Conservation (phyloP, 1,140 invertebrate genomes). For the Paracyclopina nana region DNA sequence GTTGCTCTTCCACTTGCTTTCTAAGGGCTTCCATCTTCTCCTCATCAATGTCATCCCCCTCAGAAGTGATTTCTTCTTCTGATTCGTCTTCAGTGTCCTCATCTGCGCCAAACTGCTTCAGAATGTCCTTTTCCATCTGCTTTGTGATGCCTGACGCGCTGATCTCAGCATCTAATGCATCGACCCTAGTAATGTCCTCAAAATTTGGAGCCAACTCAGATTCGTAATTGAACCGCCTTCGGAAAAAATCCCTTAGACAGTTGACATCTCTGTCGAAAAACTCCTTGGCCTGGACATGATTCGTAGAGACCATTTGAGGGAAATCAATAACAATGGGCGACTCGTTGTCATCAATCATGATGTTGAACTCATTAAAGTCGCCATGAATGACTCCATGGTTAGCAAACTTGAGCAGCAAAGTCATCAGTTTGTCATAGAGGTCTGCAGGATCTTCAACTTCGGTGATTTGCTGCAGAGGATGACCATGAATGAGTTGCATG, state of each 20-base stretch:
- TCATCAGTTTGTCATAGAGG: constrained; percentile 88
- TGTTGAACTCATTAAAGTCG: constrained; percentile 98
- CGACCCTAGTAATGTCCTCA: constrained; percentile 40
- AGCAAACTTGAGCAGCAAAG: constrained; percentile 69
- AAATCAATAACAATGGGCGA: constrained; percentile 89
- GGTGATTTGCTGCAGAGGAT: constrained; percentile 29
- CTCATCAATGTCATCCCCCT: constrained; percentile 22
- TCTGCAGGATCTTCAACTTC: constrained; percentile 20
- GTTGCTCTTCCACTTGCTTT: constrained; percentile 20
- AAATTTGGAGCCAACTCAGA: constrained; percentile 70
- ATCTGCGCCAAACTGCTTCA: constrained; percentile 19
- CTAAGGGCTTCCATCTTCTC: constrained; percentile 18
- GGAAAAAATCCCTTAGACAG: constrained; percentile 81
- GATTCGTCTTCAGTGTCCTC: constrained; percentile 20
- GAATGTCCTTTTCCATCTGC: constrained; percentile 23
- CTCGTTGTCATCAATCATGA: constrained; percentile 58
- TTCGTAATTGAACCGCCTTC: constrained; percentile 72
- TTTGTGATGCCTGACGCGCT: constrained; percentile 15
- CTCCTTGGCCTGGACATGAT: constrained; percentile 74
- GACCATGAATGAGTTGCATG: constrained; percentile 66
- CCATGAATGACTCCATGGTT: constrained; percentile 93
- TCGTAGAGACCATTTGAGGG: constrained; percentile 94
- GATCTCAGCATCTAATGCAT: constrained; percentile 7
- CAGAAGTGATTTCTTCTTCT: constrained; percentile 21
- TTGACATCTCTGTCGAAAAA: constrained; percentile 88